Evolutionary conservation across 2,888 invertebrate genomes (phyloP), one percentile per base, ranked within the genome.

Genomic region (Euplexia lucipara): DNA sequence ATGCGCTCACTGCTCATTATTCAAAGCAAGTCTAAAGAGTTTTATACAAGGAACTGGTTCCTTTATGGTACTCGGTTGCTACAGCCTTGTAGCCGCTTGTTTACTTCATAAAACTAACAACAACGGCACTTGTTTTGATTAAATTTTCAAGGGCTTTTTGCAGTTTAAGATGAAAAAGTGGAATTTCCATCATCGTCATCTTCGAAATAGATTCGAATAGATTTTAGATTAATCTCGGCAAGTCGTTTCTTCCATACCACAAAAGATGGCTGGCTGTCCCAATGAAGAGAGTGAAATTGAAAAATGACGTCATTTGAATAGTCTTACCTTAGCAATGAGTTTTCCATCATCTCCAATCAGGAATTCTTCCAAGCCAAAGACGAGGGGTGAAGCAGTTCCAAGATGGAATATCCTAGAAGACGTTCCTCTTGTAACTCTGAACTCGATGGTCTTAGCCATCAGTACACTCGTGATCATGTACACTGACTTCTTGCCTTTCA

Each of bases 401-500:
- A 95, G 89, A 60, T 95, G 95, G 90, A 95, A 95, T 68, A 95
- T 95, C 52, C 95, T 89, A 0, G 95, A 95, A 0, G 95, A 95
- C 0, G 95, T 93, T 14, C 89, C 92, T 12, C 89, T 88, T 1
- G 92, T 95, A 42, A 95, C 95, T 83, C 95, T 86, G 83, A 95
- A 95, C 82, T 95, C 95, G 42, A 95, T 95, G 1, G 95, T 95
- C 78, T 95, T 95, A 1, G 95, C 95, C 92, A 95, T 92, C 39
- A 95, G 87, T 14, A 95, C 95, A 73, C 88, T 90, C 26, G 95
- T 95, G 75, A 95, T 94, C 95, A 95, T 95, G 84, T 91, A 95
- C 6, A 95, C 92, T 0, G 95, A 95, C 75, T 93, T 95, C 82
- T 92, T 92, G 82, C 92, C 95, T 86, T 93, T 88, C 56, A 95